Conservation (phyloP, 2,113 vertebrate species). For the Nannobrachium achirus region DNA sequence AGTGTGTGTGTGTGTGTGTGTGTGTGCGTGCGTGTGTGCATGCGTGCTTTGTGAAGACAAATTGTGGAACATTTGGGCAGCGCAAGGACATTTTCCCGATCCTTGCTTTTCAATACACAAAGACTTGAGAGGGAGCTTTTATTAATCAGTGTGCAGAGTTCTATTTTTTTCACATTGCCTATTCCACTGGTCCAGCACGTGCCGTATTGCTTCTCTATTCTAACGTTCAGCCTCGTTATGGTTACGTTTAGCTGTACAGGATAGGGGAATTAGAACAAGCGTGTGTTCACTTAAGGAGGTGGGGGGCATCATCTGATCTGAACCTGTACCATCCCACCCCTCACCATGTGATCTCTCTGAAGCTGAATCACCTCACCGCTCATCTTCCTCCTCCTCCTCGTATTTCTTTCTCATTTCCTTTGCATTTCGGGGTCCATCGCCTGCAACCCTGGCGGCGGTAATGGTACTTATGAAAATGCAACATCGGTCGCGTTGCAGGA, state of each 20-base stretch:
- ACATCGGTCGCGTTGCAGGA: conserved; percentile 29
- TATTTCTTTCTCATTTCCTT: conserved; percentile 28
- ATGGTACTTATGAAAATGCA: conserved; percentile 10
- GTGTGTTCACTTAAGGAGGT: too few species aligned
- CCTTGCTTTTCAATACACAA: too few species aligned
- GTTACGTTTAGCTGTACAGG: too few species aligned
- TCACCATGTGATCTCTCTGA: conserved; percentile 55
- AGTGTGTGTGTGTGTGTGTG: conserved; percentile 32
- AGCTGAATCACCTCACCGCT: conserved; percentile 39
- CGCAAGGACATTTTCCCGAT: too few species aligned
- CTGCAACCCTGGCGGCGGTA: conserved; percentile 20
- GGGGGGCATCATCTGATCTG: conserved; percentile 59
- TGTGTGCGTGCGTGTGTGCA: conserved; percentile 11
- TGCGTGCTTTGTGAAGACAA: not conserved
- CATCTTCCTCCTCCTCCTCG: conserved; percentile 48
- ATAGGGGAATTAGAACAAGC: too few species aligned
- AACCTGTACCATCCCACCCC: conserved; percentile 39
- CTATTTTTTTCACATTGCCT: too few species aligned
- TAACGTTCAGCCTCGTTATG: too few species aligned
- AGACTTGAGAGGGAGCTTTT: too few species aligned
- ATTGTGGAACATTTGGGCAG: too few species aligned
- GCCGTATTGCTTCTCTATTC: too few species aligned
- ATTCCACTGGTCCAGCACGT: too few species aligned
- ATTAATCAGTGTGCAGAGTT: too few species aligned
- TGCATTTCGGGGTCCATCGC: conserved; percentile 47